Base-by-base conservation (phyloP, 53 echinoderm and acorn worm genomes). In the Apostichopus leukothele region DNA sequence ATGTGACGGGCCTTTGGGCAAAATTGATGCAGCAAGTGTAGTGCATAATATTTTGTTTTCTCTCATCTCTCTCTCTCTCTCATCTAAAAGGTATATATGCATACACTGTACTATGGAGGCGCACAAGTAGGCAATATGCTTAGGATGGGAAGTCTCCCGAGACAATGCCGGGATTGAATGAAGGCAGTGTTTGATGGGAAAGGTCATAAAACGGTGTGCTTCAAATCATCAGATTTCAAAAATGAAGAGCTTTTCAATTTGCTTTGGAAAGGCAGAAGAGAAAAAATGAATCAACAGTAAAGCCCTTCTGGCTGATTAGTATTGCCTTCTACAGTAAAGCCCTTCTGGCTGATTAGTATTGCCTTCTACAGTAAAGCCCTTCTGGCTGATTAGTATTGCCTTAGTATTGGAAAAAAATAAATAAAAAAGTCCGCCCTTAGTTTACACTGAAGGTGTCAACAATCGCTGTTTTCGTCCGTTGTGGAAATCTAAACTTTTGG, bases 161-260 rank as follows among this genome's bases (percentile, higher is more conserved):
- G 81, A 81, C 59, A 53, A 54, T 19, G 19, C 53, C 19, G 9
- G 81, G 81, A 81, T 81, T 81, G 81, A 59, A 81, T 81, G 81
- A 55, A 81, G 81, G 81, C 59, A 59, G 54, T 23, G 7, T 81
- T 54, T 54, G 81, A 54, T 81, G 54, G 55, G 59, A 81, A 53
- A 81, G 79, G 79, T 79, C 79, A 79, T 79, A 79, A 79, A 79
- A 79, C 79, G 6, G 79, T 79, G 79, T 79, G 79, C 53, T 53
- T 79, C 79, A 79, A 79, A 54, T 79, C 79, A 79, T 79, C 81
- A 81, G 55, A 81, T 81, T 81, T 81, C 81, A 81, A 52, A 54
- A 54, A 19, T 54, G 60, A 53, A 81, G 80, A 80, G 81, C 55
- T 81, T 81, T 81, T 81, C 79, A 79, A 79, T 79, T 79, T 79